A percentile compares a stretch with the other conserved stretches of the same genome.
phyloP scores from a whole-genome alignment of 2,888 invertebrate species.

The Spodoptera exigua region DNA sequence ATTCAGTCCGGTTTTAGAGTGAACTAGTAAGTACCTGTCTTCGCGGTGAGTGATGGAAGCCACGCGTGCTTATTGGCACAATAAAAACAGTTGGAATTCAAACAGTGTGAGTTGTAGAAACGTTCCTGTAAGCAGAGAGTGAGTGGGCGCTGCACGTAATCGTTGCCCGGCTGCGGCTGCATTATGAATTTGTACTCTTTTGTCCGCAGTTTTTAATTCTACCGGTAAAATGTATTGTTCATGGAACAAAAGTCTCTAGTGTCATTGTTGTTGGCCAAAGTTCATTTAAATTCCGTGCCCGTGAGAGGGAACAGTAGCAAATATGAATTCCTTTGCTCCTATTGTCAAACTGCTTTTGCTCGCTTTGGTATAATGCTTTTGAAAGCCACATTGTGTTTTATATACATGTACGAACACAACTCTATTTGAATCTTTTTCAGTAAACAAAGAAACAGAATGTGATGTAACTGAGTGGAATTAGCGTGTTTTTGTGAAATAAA shows the following conservation, averaged over 20 bases:
- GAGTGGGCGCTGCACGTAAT: conserved; percentile 62
- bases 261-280: conserved; percentile 88
- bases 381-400: conserved; percentile 77
- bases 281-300: conserved; percentile 87
- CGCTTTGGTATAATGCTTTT: conserved; percentile 81
- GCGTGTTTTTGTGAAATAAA: conserved; percentile 40
- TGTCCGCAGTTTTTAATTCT: conserved; percentile 88
- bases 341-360: conserved; percentile 85
- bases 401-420: conserved; percentile 59
- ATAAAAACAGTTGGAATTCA: conserved; percentile 19
- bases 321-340: conserved; percentile 87
- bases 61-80: conserved; percentile 3
- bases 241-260: conserved; percentile 86
- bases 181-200: conserved; percentile 88
- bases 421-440: conserved; percentile 47
- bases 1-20: too few species aligned
- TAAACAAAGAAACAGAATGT: conserved; percentile 40
- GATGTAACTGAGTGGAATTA: conserved; percentile 34
- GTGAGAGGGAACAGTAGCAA: conserved; percentile 87
- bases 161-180: conserved; percentile 75
- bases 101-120: conserved; percentile 17
- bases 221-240: conserved; percentile 88
- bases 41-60: too few species aligned
- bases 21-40: not conserved
- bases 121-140: conserved; percentile 27